Percentiles rank a stretch among this genome's conserved stretches.
Conservation (phyloP, 2,797 vertebrate genomes). For the Trematomus bernacchii region DNA sequence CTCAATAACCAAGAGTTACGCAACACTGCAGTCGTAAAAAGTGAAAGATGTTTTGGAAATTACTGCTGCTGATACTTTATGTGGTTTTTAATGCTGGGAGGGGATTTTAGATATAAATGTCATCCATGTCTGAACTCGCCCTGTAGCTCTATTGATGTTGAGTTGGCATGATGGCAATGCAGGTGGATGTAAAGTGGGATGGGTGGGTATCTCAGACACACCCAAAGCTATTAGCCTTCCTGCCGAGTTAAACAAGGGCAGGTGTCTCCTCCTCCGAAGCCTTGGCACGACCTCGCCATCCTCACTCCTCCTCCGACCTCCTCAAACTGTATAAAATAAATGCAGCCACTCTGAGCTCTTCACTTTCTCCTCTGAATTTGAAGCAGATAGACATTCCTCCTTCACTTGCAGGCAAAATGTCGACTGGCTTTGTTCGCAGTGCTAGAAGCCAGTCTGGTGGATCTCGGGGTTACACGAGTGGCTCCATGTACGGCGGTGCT, state of each 20-base stretch:
- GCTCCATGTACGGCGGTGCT: conserved; percentile 71
- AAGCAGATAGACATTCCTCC: conserved; percentile 48
- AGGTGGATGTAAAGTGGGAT: neutral
- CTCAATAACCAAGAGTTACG: neutral
- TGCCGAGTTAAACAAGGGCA: neutral
- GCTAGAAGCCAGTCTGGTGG: too few relatives aligned
- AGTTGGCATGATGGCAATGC: neutral
- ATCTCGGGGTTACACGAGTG: conserved; percentile 47
- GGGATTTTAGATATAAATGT: conserved; percentile 6
- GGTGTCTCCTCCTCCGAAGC: conserved; percentile 41
- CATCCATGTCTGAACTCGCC: conserved; percentile 40
- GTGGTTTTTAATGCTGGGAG: too few relatives aligned
- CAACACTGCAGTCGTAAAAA: neutral
- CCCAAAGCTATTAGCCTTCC: conserved; percentile 19
- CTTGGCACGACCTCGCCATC: conserved; percentile 2
- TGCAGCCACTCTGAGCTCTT: neutral
- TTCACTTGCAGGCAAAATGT: conserved; percentile 25
- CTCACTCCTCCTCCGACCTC: conserved; percentile 22
- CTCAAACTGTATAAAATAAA: conserved; percentile 61
- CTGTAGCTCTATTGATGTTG: too few relatives aligned
- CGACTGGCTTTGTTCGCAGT: too few relatives aligned
- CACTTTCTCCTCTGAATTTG: conserved; percentile 63
- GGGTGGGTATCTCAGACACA: conserved; percentile 44
- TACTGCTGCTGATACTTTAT: too few relatives aligned
- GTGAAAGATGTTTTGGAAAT: too few relatives aligned